phyloP scores from a whole-genome alignment of 2,113 vertebrate species.

The Vanacampus margaritifer region DNA sequence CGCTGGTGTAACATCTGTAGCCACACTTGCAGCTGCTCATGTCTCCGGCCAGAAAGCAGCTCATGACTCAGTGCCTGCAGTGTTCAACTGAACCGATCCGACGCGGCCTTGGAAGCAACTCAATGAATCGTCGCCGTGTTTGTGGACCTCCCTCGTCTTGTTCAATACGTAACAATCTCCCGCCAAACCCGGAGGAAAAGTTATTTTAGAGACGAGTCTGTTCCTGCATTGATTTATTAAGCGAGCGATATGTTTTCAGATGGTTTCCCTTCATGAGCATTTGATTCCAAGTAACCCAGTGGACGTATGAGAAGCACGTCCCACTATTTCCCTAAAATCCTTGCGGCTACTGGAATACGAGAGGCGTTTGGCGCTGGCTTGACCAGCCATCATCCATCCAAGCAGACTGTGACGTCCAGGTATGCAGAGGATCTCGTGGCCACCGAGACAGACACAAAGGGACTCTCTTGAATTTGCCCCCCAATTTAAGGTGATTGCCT shows the following conservation, averaged over 20 bases:
- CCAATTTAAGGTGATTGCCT: constrained; percentile 35
- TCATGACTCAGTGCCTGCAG: constrained; percentile 17
- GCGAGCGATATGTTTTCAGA: background rate
- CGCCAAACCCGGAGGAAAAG: too few relatives aligned
- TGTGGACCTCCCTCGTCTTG: background rate
- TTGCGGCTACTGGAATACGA: constrained; percentile 40
- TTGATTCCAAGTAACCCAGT: constrained; percentile 20
- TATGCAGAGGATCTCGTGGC: constrained; percentile 30
- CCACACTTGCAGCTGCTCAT: constrained; percentile 43
- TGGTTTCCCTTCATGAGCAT: constrained; percentile 4
- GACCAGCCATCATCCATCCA: constrained; percentile 33
- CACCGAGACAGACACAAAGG: constrained; percentile 61
- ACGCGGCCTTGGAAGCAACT: background rate
- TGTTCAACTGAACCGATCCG: background rate
- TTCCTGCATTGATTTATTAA: background rate
- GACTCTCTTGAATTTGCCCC: constrained; percentile 30
- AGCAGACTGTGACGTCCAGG: constrained; percentile 35
- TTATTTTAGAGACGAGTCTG: background rate
- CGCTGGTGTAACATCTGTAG: constrained; percentile 61
- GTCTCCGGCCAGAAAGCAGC: constrained; percentile 58
- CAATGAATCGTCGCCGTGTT: background rate
- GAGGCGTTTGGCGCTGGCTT: constrained; percentile 42
- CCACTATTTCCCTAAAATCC: constrained; percentile 45
- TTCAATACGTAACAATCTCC: background rate
- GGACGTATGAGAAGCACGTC: constrained; percentile 56